Evolutionary conservation across 2,113 vertebrate species (phyloP).

Genomic region (human (Homo sapiens)): DNA sequence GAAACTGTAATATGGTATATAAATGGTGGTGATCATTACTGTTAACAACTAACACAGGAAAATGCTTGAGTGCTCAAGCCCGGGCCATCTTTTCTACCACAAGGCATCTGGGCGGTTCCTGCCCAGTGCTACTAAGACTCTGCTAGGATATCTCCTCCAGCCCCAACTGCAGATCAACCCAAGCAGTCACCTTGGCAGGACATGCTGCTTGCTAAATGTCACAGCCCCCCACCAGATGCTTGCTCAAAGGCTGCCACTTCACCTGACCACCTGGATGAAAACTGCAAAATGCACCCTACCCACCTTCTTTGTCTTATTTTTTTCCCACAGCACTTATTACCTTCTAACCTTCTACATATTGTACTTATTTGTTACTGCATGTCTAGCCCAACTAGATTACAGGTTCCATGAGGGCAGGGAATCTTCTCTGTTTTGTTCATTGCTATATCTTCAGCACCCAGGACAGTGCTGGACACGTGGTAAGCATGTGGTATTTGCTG

Average conservation of each 20-base stretch:
- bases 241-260: background rate
- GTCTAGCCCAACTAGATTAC: background rate
- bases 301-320: background rate
- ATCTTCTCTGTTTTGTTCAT: background rate
- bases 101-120: background rate
- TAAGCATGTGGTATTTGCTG: background rate
- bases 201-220: background rate
- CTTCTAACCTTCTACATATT: background rate
- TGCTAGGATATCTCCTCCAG: background rate
- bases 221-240: background rate
- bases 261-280: background rate
- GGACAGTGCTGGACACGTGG: background rate
- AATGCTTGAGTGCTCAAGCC: background rate
- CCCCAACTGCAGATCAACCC: background rate
- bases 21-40: too few relatives aligned
- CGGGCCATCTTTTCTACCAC: background rate
- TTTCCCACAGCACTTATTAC: background rate
- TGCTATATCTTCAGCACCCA: background rate
- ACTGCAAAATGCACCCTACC: background rate
- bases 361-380: background rate
- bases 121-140: background rate
- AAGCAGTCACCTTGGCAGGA: accelerated
- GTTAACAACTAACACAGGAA: background rate
- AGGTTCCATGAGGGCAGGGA: background rate
- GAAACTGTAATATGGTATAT: background rate